phyloP scores from a whole-genome alignment of 2,888 invertebrate genomes.

The Orgyia antiqua region DNA sequence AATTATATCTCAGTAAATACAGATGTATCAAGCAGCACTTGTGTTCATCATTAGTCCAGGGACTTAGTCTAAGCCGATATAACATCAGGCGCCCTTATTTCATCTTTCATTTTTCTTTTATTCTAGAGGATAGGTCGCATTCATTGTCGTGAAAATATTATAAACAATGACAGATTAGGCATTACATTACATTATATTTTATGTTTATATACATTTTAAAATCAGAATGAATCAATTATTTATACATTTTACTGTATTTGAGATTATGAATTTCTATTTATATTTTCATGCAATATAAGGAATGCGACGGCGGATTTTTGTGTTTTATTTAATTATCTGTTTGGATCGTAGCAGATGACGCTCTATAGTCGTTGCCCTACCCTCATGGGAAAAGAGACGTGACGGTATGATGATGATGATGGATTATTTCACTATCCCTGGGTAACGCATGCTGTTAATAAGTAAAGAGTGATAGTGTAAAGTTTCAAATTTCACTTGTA shows the following conservation, averaged over 20 bases:
- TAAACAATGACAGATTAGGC: slow-evolving; percentile 2
- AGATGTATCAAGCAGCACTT: slow-evolving; percentile 49
- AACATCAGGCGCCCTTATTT: slow-evolving; percentile 54
- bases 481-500: too few relatives aligned
- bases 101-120: slow-evolving; percentile 51
- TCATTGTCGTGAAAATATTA: slow-evolving; percentile 62
- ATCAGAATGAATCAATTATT: slow-evolving; percentile 17
- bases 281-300: slow-evolving; percentile 72
- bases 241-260: slow-evolving; percentile 21
- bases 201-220: slow-evolving; percentile 14
- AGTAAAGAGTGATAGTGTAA: too few relatives aligned
- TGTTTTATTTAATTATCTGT: slow-evolving; percentile 49
- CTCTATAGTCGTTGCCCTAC: too few relatives aligned
- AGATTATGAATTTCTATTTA: slow-evolving; percentile 18
- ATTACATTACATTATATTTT: slow-evolving; percentile 13
- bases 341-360: too few relatives aligned
- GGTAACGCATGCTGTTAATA: too few relatives aligned
- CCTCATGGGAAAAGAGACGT: too few relatives aligned
- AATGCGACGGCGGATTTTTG: slow-evolving; percentile 69
- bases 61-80: slow-evolving; percentile 36
- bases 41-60: slow-evolving; percentile 47
- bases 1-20: slow-evolving; percentile 41
- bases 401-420: too few relatives aligned
- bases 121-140: slow-evolving; percentile 70
- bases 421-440: too few relatives aligned